Base-by-base conservation (phyloP, 2,888 invertebrate genomes). In the Automeris io region DNA sequence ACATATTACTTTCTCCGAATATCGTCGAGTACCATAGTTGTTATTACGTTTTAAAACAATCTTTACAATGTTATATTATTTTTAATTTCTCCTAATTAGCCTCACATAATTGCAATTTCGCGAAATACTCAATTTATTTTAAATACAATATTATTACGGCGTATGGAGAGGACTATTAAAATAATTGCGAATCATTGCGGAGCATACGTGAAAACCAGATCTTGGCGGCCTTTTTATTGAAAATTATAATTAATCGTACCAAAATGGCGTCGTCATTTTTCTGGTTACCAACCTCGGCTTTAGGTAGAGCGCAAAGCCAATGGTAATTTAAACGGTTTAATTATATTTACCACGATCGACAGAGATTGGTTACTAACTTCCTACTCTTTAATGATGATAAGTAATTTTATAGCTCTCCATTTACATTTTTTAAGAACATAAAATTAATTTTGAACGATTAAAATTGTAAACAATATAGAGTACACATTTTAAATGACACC, bases 311-410 rank as follows among this genome's bases (percentile, higher is more conserved):
- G 57, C 46, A 61, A 53, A 64, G 59, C 59, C 58, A 57, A 57
- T 62, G 62, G 65, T 65, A 73, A 76, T 70, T 70, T 66, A 73
- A 75, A 78, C 74, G 74, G 64, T 62, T 65, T 62, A 70, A 66
- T 69, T 66, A 71, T 66, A 53, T 54, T 52, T 45, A 11, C 11
- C 5, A 6, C 9, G 24, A 9, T 11, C 3, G 5, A 2, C 9
- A 24, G 9, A 11, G 11, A 24, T 11, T 24, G 11, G 4, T 11
- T 24, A 8, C 11, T 23, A n/a, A n/a, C n/a, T n/a, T n/a, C n/a
- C n/a, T n/a, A n/a, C n/a, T n/a, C n/a, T n/a, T n/a, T n/a, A n/a
- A n/a, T n/a, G n/a, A n/a, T n/a, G n/a, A n/a, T n/a, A n/a, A n/a
- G n/a, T n/a, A n/a, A n/a, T n/a, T n/a, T n/a, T n/a, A n/a, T n/a